Evolutionary conservation across 2,797 vertebrate species (phyloP).

Genomic region (Myripristis jacobus): DNA sequence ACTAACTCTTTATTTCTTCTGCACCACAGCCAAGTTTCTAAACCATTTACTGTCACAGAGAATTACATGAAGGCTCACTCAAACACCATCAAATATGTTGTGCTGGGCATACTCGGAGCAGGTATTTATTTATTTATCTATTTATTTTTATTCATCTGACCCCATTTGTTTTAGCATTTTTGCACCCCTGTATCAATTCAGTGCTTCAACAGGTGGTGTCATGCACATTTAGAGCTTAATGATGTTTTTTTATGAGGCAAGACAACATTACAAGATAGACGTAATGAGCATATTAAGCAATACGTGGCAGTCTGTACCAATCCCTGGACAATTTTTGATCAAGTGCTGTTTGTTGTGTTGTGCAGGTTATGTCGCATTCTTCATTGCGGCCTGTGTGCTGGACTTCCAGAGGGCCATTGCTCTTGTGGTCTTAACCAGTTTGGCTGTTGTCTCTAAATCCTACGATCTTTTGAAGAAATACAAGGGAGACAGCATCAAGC

Average conservation of each 20-base stretch:
- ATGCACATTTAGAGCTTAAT: neutral
- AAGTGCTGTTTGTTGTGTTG: conserved; percentile 21
- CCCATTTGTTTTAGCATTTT: neutral
- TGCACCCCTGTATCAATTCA: neutral
- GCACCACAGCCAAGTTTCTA: conserved; percentile 80
- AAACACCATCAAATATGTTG: conserved; percentile 76
- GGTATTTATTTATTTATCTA: too few species aligned
- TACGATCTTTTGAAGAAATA: conserved; percentile 82
- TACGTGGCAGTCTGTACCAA: neutral
- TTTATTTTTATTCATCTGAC: conserved; percentile 2
- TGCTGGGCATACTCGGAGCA: conserved; percentile 83
- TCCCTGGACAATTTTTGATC: neutral
- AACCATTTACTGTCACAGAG: conserved; percentile 75
- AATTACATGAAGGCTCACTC: conserved; percentile 81
- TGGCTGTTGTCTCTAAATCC: conserved; percentile 76
- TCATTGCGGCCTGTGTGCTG: conserved; percentile 89
- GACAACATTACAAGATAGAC: neutral
- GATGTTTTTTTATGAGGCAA: neutral
- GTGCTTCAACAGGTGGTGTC: neutral
- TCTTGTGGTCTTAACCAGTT: conserved; percentile 87
- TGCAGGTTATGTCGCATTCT: conserved; percentile 89
- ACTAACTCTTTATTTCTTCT: neutral
- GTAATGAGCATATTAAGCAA: neutral
- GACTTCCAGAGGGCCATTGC: conserved; percentile 88
- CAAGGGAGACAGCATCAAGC: conserved; percentile 81